A percentile compares a stretch with the other conserved stretches of the same genome.
Conservation (phyloP, 2,113 vertebrate genomes). For the Telmatochromis sp. region DNA sequence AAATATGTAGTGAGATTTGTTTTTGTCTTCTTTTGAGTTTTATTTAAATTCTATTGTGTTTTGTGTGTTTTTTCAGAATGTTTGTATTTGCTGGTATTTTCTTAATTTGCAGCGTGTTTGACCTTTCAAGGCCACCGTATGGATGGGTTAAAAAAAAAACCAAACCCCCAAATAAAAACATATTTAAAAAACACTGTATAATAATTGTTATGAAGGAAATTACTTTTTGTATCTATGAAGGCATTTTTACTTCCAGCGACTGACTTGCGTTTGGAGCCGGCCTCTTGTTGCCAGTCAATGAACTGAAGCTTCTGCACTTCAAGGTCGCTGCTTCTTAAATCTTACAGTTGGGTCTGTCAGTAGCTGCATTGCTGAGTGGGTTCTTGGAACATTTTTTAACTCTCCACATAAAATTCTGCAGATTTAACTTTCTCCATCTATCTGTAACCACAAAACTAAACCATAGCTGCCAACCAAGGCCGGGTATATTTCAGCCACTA, state of each 20-base stretch:
- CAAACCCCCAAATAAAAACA: background rate
- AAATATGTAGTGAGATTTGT: background rate
- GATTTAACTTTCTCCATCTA: background rate
- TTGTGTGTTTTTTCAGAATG: background rate
- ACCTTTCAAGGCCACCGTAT: background rate
- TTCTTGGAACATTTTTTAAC: background rate
- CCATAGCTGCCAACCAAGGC: background rate
- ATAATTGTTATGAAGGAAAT: background rate
- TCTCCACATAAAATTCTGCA: background rate
- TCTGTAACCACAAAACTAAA: background rate
- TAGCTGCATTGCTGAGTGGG: background rate
- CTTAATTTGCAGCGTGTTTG: background rate
- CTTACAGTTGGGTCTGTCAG: background rate
- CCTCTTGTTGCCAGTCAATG: background rate
- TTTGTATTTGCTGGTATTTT: background rate
- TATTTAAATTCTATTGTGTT: background rate
- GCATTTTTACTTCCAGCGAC: background rate
- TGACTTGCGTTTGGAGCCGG: fast-evolving
- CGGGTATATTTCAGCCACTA: background rate
- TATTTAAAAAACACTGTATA: background rate
- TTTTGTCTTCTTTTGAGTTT: background rate
- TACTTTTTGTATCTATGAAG: background rate
- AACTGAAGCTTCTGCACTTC: background rate
- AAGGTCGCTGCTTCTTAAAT: background rate
- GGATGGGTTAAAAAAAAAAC: fast-evolving